Conservation (phyloP, 2,888 invertebrate species). For the Zeuzera pyrina region DNA sequence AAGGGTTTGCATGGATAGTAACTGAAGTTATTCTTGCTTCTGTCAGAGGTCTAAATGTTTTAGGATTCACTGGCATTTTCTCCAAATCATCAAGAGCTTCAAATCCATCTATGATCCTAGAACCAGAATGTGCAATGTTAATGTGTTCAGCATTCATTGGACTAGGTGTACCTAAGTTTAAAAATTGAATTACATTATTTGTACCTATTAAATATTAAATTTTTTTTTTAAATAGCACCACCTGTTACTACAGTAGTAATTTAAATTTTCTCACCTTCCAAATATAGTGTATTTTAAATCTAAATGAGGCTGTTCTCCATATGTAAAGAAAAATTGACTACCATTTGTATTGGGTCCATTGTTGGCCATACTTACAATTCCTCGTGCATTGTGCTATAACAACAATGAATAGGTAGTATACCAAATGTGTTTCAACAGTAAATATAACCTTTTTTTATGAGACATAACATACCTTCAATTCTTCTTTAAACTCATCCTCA, state of each 20-base stretch:
- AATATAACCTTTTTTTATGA: not conserved
- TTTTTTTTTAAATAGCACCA: too few relatives aligned
- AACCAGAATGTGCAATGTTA: slow-evolving; percentile 45
- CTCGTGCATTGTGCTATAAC: slow-evolving; percentile 85
- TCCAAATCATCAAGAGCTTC: slow-evolving; percentile 97
- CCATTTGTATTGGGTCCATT: slow-evolving; percentile 98
- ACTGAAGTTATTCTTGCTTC: slow-evolving; percentile 91
- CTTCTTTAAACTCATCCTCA: slow-evolving; percentile 97
- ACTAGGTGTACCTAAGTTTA: too few relatives aligned
- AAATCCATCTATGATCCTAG: slow-evolving; percentile 96
- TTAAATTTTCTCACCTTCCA: slow-evolving; percentile 81
- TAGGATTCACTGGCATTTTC: slow-evolving; percentile 94
- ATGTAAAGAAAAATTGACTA: slow-evolving; percentile 98
- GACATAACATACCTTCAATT: slow-evolving; percentile 71
- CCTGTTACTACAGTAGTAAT: too few relatives aligned
- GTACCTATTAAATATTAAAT: not conserved
- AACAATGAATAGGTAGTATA: not conserved
- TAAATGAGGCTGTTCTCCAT: slow-evolving; percentile 93
- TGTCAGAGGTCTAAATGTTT: slow-evolving; percentile 89
- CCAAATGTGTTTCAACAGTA: not conserved
- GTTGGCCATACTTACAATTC: slow-evolving; percentile 97
- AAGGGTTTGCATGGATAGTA: slow-evolving; percentile 98
- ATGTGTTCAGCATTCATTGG: too few relatives aligned
- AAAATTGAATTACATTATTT: too few relatives aligned
- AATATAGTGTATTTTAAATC: slow-evolving; percentile 98